Evolutionary conservation across 2,113 vertebrate genomes (phyloP), one percentile per base, ranked within the genome.

Genomic region (Gobiocypris rarus): DNA sequence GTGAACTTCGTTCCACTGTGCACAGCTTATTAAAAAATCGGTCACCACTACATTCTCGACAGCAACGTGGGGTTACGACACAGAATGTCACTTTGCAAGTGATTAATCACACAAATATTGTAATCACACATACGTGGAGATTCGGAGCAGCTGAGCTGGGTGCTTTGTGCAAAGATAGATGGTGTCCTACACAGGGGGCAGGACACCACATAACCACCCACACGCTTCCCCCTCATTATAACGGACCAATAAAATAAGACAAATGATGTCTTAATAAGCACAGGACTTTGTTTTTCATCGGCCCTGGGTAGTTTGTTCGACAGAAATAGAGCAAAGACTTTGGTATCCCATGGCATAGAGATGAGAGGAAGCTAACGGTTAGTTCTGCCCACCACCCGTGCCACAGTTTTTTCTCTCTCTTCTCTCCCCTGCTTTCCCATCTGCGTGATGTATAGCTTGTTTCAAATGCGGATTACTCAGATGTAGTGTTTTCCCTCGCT

Each of bases 381-480:
- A 67, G 26, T 65, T 80, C 77, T 65, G 26, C 59, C 28, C 45
- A 3, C 26, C 59, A 48, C 26, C 26, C 77, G 1, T 65, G 26
- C 41, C 58, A 79, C 56, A 9, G 14, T 48, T 75, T 56, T 31
- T 24, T 43, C 11, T 73, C 28, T 50, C 22, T 54, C 70, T 58
- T n/a, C 9, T n/a, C 54, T 77, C 14, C 38, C 19, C 43, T 74
- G 69, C 52, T 54, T 54, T 76, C 69, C 61, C 78, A 75, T 82
- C n/a, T 59, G 19, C 13, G 54, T 90, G 86, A 86, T 88, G 67
- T 87, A 89, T 88, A 75, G 71, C 83, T 89, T 80, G 87, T 87
- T 89, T 87, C 87, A 81, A 85, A 83, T 52, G 63, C 73, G 85
- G 77, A 89, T 85, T 86, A 86, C 87, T 83, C 79, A 74, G 77